Conservation (phyloP, 2,888 invertebrate genomes). For the Limnephilus lunatus region DNA sequence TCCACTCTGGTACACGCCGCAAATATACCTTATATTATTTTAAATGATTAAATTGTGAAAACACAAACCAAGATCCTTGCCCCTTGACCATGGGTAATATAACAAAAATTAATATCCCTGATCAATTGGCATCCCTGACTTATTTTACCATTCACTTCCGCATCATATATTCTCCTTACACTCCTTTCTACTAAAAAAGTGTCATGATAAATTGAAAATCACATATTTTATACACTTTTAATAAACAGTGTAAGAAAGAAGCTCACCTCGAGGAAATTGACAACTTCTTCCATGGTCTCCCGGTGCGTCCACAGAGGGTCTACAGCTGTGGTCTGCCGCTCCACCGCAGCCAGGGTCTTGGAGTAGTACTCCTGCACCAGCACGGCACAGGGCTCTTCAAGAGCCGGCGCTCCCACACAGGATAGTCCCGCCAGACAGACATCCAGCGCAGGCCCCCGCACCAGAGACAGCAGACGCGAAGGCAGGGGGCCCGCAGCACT, state of each 20-base stretch:
- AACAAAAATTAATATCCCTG: no score
- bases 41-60: no score
- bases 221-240: not conserved
- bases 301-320: conserved; percentile 75
- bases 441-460: conserved; percentile 73
- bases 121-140: no score
- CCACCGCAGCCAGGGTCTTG: conserved; percentile 59
- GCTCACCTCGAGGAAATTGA: conserved; percentile 81
- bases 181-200: not conserved
- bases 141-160: not conserved
- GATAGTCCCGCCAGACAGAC: conserved; percentile 70
- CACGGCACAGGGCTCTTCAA: conserved; percentile 51
- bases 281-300: conserved; percentile 77
- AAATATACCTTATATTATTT: no score
- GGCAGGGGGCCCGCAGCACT: conserved; percentile 61
- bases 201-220: no score
- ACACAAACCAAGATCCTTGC: no score
- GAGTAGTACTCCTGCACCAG: conserved; percentile 54
- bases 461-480: conserved; percentile 68
- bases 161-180: not conserved
- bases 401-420: conserved; percentile 68
- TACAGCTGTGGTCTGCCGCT: conserved; percentile 71
- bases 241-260: not conserved
- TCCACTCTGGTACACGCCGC: no score
- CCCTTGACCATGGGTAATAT: no score